A percentile compares a stretch with the other conserved stretches of the same genome.
phyloP scores from a whole-genome alignment of 2,797 vertebrate species.

The Thalassophryne amazonica region DNA sequence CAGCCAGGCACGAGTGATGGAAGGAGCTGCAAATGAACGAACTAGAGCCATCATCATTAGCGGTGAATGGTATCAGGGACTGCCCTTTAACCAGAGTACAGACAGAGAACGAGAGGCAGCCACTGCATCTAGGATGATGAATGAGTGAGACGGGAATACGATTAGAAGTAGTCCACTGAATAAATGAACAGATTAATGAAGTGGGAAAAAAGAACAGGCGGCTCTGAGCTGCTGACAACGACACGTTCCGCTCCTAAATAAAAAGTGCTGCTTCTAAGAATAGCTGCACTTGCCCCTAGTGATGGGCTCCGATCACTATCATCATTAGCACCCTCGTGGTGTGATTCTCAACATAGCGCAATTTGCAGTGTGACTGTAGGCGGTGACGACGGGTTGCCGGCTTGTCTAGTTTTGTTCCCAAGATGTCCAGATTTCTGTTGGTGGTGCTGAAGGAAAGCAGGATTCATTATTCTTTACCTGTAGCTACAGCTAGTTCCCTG shows the following conservation, averaged over 20 bases:
- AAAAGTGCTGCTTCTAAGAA: slow-evolving; percentile 56
- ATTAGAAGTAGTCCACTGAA: slow-evolving; percentile 57
- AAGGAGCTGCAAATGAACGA: slow-evolving; percentile 2
- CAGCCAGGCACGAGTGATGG: slow-evolving; percentile 1
- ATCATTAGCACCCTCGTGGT: slow-evolving; percentile 54
- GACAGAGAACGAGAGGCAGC: slow-evolving; percentile 7
- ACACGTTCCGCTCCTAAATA: slow-evolving; percentile 55
- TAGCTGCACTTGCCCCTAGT: slow-evolving; percentile 52
- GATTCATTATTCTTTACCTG: background rate
- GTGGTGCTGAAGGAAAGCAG: background rate
- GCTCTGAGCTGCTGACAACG: slow-evolving; percentile 27
- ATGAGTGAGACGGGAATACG: slow-evolving; percentile 47
- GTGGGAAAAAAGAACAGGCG: slow-evolving; percentile 44
- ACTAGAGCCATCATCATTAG: slow-evolving; percentile 15
- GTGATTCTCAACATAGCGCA: slow-evolving; percentile 46
- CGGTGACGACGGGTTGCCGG: slow-evolving; percentile 23
- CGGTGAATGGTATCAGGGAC: slow-evolving; percentile 13
- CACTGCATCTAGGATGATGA: slow-evolving; percentile 40
- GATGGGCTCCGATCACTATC: slow-evolving; percentile 37
- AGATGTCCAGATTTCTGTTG: background rate
- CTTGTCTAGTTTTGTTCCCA: slow-evolving; percentile 9
- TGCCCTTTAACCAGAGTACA: slow-evolving; percentile 7
- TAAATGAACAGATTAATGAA: slow-evolving; percentile 71
- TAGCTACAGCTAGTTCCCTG: no score
- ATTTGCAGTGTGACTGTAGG: slow-evolving; percentile 29